These are phyloP conservation scores for Actinostola sp. DNA, from an alignment of 92 coral and sea anemone species.

Conservation along the genomic window DNA sequence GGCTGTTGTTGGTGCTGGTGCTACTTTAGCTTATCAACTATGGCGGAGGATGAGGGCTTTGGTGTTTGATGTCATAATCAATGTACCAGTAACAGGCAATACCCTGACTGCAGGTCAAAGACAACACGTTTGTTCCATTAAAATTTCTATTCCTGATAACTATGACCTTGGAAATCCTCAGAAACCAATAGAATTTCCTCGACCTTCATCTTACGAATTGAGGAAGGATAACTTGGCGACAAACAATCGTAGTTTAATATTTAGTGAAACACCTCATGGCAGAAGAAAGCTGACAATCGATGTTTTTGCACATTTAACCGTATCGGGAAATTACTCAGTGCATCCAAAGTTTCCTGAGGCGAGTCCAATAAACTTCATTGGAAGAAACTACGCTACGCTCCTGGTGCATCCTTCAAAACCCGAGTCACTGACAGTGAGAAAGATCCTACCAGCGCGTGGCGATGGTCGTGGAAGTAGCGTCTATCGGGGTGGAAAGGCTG, in stretches of 20 bases:
- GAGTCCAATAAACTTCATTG: not conserved
- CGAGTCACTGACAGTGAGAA: too few species aligned
- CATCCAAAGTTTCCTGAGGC: not conserved
- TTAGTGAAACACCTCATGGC: not conserved
- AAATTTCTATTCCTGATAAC: not conserved
- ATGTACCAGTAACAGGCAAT: too few species aligned
- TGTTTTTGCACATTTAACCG: not conserved
- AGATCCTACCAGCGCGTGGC: too few species aligned
- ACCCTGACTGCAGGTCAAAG: too few species aligned
- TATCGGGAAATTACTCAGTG: not conserved
- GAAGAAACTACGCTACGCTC: not conserved
- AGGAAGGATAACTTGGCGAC: not conserved
- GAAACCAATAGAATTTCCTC: not conserved
- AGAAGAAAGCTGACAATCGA: not conserved
- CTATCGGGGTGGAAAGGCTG: slow-evolving; percentile 2
- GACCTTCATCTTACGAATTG: not conserved
- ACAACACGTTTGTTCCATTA: slow-evolving; percentile 6
- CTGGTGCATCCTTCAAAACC: too few species aligned
- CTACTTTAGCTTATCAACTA: too few species aligned
- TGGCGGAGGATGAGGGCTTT: too few species aligned
- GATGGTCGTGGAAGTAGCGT: too few species aligned
- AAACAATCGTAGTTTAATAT: not conserved
- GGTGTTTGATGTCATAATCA: too few species aligned
- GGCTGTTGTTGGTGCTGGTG: too few species aligned
- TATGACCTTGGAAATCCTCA: not conserved